Evolutionary conservation across 2,113 vertebrate species (phyloP), one percentile per base, ranked within the genome.

Genomic region (Cichladusa arquata): DNA sequence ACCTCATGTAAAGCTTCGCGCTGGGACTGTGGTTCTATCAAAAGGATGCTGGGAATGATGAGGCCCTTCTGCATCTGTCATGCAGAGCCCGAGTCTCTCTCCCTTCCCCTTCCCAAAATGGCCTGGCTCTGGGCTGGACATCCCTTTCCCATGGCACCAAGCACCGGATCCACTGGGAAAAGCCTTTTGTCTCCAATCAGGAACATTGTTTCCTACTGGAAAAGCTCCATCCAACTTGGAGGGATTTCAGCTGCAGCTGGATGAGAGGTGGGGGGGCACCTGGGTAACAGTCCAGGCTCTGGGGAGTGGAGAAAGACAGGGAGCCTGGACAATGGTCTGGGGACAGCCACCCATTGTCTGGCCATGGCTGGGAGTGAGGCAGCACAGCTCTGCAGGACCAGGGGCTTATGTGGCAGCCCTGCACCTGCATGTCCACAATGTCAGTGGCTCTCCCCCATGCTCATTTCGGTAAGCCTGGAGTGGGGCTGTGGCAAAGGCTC

Each of bases 181-280:
- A 77, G 65, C 23, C 18, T 88, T 95, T 92, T 82, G 76, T 94
- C 58, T 91, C 69, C 71, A 94, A 91, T 96, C 91, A 94, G 44
- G 44, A 84, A 8, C 29, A 92, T 93, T 93, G 84, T 95, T 95
- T 88, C 58, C 20, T 89, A 57, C 84, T 96, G 94, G 92, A 96
- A 88, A 84, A 67, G 11, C 42, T 96, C 86, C 88, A 89, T 96
- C 60, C 56, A 72, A 19, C 71, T 90, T 96, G 90, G 85, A 95
- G 69, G 42, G 44, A 88, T 86, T 93, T 71, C 5, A 24, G 54
- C 69, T 81, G 88, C 85, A 96, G 92, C 93, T 96, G 94, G 79
- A 58, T 71, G 85, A 44, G 25, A 13, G 0, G 40, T 3, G 34
- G 9, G 18, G 31, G 19, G 28, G 23, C 4, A 64, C 11, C 22